Evolutionary conservation across 2,797 vertebrate species (phyloP).

Genomic region (Nyctibius grandis): DNA sequence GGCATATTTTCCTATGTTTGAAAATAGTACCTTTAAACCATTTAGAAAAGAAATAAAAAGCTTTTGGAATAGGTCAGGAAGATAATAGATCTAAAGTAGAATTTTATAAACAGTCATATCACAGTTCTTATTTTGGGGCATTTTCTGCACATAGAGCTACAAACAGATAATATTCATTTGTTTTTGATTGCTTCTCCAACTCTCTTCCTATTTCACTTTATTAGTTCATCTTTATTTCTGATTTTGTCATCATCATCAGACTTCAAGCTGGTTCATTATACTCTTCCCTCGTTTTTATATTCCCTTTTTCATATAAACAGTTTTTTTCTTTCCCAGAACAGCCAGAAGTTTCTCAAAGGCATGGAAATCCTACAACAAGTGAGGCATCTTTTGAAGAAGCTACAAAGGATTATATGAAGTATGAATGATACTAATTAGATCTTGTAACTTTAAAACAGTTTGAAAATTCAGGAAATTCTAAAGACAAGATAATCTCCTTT

Average conservation of each 20-base stretch:
- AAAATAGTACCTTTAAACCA: background rate
- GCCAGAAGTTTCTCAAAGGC: constrained; percentile 33
- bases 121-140: background rate
- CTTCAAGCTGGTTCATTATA: constrained; percentile 9
- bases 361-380: constrained; percentile 14
- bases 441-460: constrained; percentile 55
- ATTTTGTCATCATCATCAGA: constrained; percentile 44
- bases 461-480: constrained; percentile 26
- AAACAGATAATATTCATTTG: constrained; percentile 4
- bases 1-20: background rate
- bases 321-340: background rate
- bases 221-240: constrained; percentile 58
- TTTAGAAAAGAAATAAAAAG: background rate
- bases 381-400: constrained; percentile 30
- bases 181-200: constrained; percentile 42
- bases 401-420: constrained; percentile 61
- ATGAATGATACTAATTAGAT: constrained; percentile 67
- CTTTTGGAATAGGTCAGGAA: background rate
- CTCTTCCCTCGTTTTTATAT: background rate
- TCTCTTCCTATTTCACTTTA: constrained; percentile 35
- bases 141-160: background rate
- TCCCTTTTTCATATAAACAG: background rate
- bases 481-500: constrained; percentile 56
- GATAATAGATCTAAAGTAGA: background rate
- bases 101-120: background rate